Base-by-base conservation (phyloP, 2,888 invertebrate genomes). In the Busseola fusca region DNA sequence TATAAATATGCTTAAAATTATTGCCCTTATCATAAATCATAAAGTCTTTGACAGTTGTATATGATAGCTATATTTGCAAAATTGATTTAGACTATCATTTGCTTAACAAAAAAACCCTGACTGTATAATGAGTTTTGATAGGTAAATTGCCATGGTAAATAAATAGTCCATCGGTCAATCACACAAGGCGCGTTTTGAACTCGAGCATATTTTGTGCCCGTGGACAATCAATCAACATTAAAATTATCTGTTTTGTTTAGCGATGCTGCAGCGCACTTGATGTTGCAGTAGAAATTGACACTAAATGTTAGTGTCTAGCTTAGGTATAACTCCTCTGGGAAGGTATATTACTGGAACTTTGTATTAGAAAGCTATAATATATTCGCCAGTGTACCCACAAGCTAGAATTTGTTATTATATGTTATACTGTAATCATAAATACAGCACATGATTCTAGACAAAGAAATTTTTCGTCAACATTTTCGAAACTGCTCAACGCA, bases 221-320 rank as follows among this genome's bases (percentile, higher is more conserved):
- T 16, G 14, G 12, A 16, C 25, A 25, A 48, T 12, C 5, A 9
- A 64, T 12, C 5, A 9, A 64, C 7, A 74, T 50, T 74, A 50
- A 72, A 65, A 30, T 10, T 1, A 50, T 18, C 75, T 83, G 81
- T 89, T 87, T 82, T 87, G 84, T 87, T 66, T 90, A 95, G 95
- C 92, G 92, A 76, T 91, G 91, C 91, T 94, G 92, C 89, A 86
- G 77, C 62, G 81, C 84, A 70, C 88, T 89, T 64, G 88, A 89
- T 81, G 85, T 91, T 71, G 92, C 88, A 63, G 88, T 92, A 72
- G 88, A 91, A 82, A 83, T 87, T 70, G 90, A 91, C 81, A 83
- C 86, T 82, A 91, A 90, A 87, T 84, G 84, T 77, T 89, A 88
- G 77, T 76, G 76, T 82, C 82, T 75, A 68, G 25, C 72, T 79